Evolutionary conservation across 92 coral and sea anemone genomes (phyloP), one percentile per base, ranked within the genome.

Genomic region (Palythoa heliodiscus): DNA sequence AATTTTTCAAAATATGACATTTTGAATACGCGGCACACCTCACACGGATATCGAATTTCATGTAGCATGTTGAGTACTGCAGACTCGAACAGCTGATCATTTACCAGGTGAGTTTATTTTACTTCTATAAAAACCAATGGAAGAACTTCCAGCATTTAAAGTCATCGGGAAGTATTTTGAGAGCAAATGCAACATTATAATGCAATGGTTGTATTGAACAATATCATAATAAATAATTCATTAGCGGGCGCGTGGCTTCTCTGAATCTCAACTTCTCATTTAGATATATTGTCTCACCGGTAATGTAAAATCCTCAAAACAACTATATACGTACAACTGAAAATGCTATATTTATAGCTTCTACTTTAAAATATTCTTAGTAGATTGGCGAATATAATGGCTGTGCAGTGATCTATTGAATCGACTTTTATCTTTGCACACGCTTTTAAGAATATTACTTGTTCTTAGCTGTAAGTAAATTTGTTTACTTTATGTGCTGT

Each of bases 111-210:
- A 66, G 71, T 66, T 66, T 66, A 66, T 66, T 0, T 66, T 66
- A 66, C 71, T 66, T 66, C 71, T 66, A 3, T 66, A 68, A 68
- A 37, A 68, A 68, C 72, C 72, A 68, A 37, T 23, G 40, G 39
- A 68, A 68, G 72, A 68, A 68, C 72, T 68, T 68, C 72, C 72
- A 68, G 72, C 75, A 71, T 71, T 71, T 71, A 71, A 71, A 71
- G 75, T 37, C 35, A 71, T 71, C 20, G 75, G 75, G 75, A 71
- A 35, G 53, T 71, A 71, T 71, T 71, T 71, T 71, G 75, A 6
- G 75, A 71, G 75, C 75, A 71, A 71, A 71, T 71, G 75, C 75
- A 71, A 71, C 75, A 71, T 71, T 71, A 37, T 71, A 71, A 14
- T 71, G 48, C 52, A 71, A 71, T 19, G n/a, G 35, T 38, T 37